Conservation (phyloP, 1,140 invertebrate species). For the Andrena cerasifolii region DNA sequence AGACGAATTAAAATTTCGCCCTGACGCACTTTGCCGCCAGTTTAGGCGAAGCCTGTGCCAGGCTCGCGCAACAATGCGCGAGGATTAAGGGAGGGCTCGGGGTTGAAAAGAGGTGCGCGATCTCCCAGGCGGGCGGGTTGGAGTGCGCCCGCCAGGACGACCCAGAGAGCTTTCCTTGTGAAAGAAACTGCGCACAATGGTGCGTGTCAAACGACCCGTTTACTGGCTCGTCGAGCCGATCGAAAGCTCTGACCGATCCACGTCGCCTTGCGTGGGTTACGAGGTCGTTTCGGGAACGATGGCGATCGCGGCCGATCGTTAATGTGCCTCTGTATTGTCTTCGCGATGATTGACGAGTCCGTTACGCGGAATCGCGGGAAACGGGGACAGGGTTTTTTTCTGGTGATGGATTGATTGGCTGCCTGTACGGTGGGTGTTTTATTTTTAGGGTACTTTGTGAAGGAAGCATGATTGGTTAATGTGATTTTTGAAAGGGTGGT, state of each 20-base stretch:
- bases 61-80: neutral
- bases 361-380: no score
- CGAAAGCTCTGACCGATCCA: neutral
- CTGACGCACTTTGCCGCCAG: slow-evolving; percentile 16
- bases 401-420: no score
- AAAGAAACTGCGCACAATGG: slow-evolving; percentile 12
- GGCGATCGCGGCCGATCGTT: neutral
- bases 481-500: no score
- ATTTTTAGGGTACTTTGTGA: no score
- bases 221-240: neutral
- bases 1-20: slow-evolving; percentile 61
- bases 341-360: neutral
- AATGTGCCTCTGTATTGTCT: neutral
- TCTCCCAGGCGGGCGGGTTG: neutral
- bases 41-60: neutral
- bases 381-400: no score
- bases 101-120: neutral
- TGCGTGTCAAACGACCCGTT: slow-evolving; percentile 1
- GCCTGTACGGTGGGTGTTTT: no score
- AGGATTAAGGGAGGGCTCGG: neutral
- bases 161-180: neutral
- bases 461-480: no score
- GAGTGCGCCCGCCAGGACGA: neutral
- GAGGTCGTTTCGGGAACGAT: slow-evolving; percentile 10
- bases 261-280: slow-evolving; percentile 6